Evolutionary conservation across 64 coral and sea anemone species (phyloP).

Genomic region (Actinia equina): DNA sequence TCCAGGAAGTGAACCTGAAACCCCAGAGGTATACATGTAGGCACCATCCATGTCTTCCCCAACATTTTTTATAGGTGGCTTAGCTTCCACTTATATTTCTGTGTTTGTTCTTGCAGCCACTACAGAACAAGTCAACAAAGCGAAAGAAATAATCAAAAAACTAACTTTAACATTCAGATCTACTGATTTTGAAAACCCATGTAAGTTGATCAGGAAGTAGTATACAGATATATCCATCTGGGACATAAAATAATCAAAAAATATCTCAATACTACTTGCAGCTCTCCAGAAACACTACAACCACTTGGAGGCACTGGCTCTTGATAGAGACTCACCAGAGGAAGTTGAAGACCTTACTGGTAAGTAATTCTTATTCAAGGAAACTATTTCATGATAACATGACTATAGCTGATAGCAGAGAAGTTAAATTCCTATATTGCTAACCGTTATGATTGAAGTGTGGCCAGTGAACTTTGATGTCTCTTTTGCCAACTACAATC

Average conservation of each 20-base stretch:
- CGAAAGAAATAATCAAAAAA: conserved; percentile 89
- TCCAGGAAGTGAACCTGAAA: too few species aligned
- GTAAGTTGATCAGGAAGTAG: conserved; percentile 53
- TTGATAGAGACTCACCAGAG: conserved; percentile 88
- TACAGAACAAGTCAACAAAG: conserved; percentile 83
- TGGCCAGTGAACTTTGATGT: too few species aligned
- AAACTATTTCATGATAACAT: too few species aligned
- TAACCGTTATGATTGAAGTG: too few species aligned
- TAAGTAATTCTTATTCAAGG: not conserved
- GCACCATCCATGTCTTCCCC: too few species aligned
- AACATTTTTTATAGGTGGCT: too few species aligned
- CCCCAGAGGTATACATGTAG: too few species aligned
- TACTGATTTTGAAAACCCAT: conserved; percentile 90
- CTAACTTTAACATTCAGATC: conserved; percentile 67
- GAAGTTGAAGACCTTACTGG: conserved; percentile 80
- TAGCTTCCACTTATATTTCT: not conserved
- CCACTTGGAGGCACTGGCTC: conserved; percentile 82
- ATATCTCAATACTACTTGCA: conserved; percentile 5
- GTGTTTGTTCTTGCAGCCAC: conserved; percentile 57
- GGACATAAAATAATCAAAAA: too few species aligned
- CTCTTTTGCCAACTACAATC: too few species aligned
- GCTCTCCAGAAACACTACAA: conserved; percentile 96
- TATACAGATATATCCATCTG: not conserved
- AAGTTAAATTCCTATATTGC: too few species aligned
- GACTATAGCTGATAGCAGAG: too few species aligned